Evolutionary conservation across 2,797 vertebrate species (phyloP).

Genomic region (Rhinella marina): DNA sequence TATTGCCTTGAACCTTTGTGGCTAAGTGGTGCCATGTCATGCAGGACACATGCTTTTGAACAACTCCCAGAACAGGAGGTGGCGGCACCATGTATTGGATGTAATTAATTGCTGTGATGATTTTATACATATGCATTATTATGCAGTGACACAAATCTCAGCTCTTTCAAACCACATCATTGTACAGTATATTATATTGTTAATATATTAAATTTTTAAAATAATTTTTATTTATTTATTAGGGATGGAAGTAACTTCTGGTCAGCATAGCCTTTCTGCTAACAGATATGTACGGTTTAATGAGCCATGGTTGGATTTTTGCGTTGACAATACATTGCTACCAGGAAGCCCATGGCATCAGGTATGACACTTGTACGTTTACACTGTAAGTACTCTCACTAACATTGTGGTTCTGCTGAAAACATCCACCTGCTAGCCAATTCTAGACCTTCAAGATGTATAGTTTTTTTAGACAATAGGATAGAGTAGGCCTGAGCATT

Average conservation of each 20-base stretch:
- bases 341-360: slow-evolving; percentile 65
- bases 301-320: slow-evolving; percentile 62
- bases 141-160: neutral
- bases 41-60: no score
- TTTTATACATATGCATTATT: no score
- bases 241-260: slow-evolving; percentile 23
- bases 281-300: slow-evolving; percentile 10
- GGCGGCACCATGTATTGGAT: no score
- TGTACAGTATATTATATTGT: neutral
- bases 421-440: no score
- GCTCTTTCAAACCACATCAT: neutral
- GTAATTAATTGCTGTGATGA: no score
- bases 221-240: neutral
- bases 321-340: slow-evolving; percentile 62
- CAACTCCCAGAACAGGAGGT: no score
- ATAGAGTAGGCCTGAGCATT: no score
- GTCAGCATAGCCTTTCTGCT: neutral
- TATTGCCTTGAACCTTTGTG: no score
- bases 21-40: no score
- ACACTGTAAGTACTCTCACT: neutral
- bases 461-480: no score
- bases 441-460: no score
- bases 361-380: slow-evolving; percentile 38
- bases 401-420: no score
- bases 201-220: neutral